Evolutionary conservation across 2,113 vertebrate genomes (phyloP), one percentile per base, ranked within the genome.

Genomic region (Vidua macroura): DNA sequence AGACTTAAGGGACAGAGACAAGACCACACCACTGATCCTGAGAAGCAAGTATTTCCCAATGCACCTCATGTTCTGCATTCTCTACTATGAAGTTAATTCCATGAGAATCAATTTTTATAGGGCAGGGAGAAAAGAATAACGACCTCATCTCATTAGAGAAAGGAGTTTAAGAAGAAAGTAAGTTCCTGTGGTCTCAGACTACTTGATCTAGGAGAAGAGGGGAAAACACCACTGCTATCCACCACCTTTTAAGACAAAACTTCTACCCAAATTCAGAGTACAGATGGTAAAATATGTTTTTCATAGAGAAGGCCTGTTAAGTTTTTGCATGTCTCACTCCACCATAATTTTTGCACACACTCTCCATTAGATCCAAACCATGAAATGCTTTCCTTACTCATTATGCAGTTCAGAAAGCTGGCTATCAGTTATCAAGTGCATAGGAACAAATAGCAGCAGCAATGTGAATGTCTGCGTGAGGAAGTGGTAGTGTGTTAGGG

Each of bases 321-420:
- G 11, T 53, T 59, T 80, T 74, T 81, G 22, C 31, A 46, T 60
- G 56, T 37, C 53, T 56, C 9, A 13, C 7, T 30, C 23, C 23
- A n/a, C 13, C 0, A 0, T 46, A 68, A 31, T 10, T 92, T 87
- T 70, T 5, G 6, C 51, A 82, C 15, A 51, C 2, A 4, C 3
- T 69, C 28, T 62, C 51, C 56, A 21, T 41, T 69, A 70, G 31
- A 66, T 27, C 8, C 43, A 88, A 76, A 90, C 15, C 74, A 46
- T 13, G 0, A 88, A 68, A 59, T 25, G 8, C 24, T 79, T 88
- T 66, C 58, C 73, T 67, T 62, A 48, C 35, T 83, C 56, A 55
- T 17, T 73, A 58, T n/a, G n/a, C 46, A 66, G 11, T 73, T 73
- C 63, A 68, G 33, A 83, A 63, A 87, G 41, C 24, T 67, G 35